These are phyloP conservation scores for Auanema sp. DNA, from an alignment of 2,888 invertebrate genomes.

Conservation along the genomic window DNA sequence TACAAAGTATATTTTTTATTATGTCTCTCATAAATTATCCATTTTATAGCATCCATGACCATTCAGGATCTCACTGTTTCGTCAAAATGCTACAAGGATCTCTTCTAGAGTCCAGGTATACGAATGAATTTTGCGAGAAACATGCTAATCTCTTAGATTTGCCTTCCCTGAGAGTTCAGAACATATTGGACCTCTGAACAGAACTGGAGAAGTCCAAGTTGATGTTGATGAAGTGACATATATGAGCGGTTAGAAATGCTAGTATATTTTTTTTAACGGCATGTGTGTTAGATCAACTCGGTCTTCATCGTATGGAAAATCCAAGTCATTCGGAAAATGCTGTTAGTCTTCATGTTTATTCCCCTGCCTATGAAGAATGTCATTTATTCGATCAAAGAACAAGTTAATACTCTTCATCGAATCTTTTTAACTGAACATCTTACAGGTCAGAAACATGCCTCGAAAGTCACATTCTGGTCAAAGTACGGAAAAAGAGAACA, in stretches of 20 bases:
- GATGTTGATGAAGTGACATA: slow-evolving; percentile 83
- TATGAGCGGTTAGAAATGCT: slow-evolving; percentile 78
- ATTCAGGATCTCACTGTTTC: slow-evolving; percentile 92
- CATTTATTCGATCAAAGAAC: slow-evolving; percentile 86
- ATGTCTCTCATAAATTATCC: background rate
- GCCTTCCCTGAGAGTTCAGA: slow-evolving; percentile 74
- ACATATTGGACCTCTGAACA: slow-evolving; percentile 70
- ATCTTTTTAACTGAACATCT: background rate
- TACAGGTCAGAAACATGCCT: slow-evolving; percentile 43
- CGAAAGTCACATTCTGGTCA: slow-evolving; percentile 87
- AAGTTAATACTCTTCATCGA: slow-evolving; percentile 67
- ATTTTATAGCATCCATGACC: slow-evolving; percentile 85
- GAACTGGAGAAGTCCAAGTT: slow-evolving; percentile 73
- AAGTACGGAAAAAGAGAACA: slow-evolving; percentile 74
- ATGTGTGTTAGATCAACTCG: slow-evolving; percentile 78
- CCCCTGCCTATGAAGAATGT: slow-evolving; percentile 86
- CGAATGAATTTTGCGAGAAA: background rate
- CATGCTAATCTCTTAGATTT: slow-evolving; percentile 67
- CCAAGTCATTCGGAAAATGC: slow-evolving; percentile 83
- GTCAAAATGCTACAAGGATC: slow-evolving; percentile 85
- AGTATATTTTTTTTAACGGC: background rate
- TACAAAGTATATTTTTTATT: slow-evolving; percentile 69
- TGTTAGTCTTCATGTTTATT: slow-evolving; percentile 89
- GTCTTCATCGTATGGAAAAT: slow-evolving; percentile 93
- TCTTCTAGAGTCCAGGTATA: slow-evolving; percentile 76